A percentile compares a stretch with the other conserved stretches of the same genome.
These are phyloP conservation scores for Sturnira hondurensis DNA, from an alignment of 2,113 vertebrate genomes.

Conservation along the genomic window DNA sequence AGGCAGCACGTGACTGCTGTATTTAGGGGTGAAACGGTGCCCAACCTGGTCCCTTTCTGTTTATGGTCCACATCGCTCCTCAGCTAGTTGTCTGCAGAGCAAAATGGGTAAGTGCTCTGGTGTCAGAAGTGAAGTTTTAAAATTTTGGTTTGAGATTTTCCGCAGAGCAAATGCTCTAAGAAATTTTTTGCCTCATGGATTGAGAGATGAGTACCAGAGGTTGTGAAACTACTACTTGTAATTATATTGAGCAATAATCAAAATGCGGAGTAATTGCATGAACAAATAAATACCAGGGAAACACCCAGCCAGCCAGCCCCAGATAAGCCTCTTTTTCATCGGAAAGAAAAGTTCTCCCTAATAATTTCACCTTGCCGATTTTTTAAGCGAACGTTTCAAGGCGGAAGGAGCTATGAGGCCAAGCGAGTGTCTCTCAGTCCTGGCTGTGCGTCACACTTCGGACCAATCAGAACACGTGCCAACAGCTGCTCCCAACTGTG, in stretches of 20 bases:
- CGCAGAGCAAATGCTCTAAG: neutral
- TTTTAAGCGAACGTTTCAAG: neutral
- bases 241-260: neutral
- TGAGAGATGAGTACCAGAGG: neutral
- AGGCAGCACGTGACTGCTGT: neutral
- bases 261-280: neutral
- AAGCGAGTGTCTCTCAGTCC: neutral
- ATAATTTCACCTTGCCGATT: neutral
- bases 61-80: neutral
- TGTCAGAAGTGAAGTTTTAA: neutral
- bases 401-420: no score
- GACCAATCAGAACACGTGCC: neutral
- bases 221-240: neutral
- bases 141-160: neutral
- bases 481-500: fast-evolving
- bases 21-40: neutral
- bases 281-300: neutral
- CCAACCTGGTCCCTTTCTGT: neutral
- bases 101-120: neutral
- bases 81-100: neutral
- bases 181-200: neutral
- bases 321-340: neutral
- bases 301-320: neutral
- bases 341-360: neutral
- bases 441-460: fast-evolving